Base-by-base conservation (phyloP, 2,888 invertebrate species). In the Atrina japonica region DNA sequence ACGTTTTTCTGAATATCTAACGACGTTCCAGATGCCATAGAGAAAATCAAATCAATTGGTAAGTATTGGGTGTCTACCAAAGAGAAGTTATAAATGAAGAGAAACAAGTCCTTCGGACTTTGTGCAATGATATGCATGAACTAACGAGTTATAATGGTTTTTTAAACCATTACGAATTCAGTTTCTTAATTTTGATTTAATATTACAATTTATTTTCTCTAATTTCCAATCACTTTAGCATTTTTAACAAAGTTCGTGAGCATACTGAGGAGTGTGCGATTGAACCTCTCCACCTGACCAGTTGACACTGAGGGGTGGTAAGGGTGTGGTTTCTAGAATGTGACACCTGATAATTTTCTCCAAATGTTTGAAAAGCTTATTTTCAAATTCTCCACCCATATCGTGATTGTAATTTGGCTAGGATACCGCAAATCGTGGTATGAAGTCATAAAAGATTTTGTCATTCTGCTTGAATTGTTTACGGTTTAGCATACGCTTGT, bases 101-200 rank as follows among this genome's bases (percentile, higher is more conserved):
- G 23, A 66, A 14, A 70, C 70, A 16, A 76, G 77, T 1, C 63
- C 16, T 9, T 75, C 71, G 60, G 73, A 45, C 16, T 50, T 64
- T 1, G 79, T 77, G 52, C 73, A 77, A 47, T 79, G 77, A 53
- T 79, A 79, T 1, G 77, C 74, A 72, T 77, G 75, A 9, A 70
- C 68, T 7, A 77, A 41, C 52, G 50, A 59, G n/a, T 73, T 70
- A 11, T 75, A n/a, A 50, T 76, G 75, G 23, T 40, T 50, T 35
- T 68, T 65, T 75, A 73, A 78, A 49, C 71, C 68, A 27, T 23
- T 21, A n/a, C n/a, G n/a, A n/a, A n/a, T n/a, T n/a, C n/a, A n/a
- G n/a, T n/a, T n/a, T n/a, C n/a, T n/a, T n/a, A n/a, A n/a, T n/a
- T n/a, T n/a, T n/a, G n/a, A n/a, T n/a, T n/a, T n/a, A n/a, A n/a